A percentile compares a stretch with the other conserved stretches of the same genome.
Conservation (phyloP, 2,797 vertebrate genomes). For the Crocidura indochinensis region DNA sequence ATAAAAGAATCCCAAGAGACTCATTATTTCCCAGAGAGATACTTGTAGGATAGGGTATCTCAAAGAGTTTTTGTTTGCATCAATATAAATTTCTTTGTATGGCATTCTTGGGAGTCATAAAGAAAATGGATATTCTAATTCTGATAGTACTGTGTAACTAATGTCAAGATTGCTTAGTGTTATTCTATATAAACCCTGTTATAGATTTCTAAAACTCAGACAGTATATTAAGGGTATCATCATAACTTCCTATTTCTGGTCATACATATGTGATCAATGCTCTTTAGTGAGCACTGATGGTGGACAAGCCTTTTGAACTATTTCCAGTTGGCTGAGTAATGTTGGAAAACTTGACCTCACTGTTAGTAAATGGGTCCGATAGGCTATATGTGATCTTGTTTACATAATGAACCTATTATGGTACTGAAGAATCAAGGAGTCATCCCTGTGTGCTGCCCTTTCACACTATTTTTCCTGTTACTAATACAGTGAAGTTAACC, state of each 20-base stretch:
- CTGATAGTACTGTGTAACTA: not conserved
- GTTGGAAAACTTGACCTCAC: not conserved
- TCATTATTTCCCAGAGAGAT: not conserved
- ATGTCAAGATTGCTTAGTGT: not conserved
- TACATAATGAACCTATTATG: not conserved
- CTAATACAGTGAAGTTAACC: conserved; percentile 65
- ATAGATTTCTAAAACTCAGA: conserved; percentile 1
- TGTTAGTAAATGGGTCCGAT: not conserved
- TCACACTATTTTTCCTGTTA: conserved; percentile 21
- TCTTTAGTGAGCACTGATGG: not conserved
- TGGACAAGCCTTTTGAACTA: not conserved
- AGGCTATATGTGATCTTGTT: not conserved
- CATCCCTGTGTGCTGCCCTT: not conserved
- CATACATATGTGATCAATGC: not conserved
- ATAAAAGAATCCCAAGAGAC: conserved; percentile 1
- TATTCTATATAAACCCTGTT: not conserved
- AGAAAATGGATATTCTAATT: conserved; percentile 47
- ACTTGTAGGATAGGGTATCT: not conserved
- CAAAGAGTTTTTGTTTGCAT: conserved; percentile 53
- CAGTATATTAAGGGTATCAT: not conserved
- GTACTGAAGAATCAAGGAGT: not conserved
- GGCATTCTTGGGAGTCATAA: not conserved
- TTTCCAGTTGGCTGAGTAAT: not conserved
- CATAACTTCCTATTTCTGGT: not conserved
- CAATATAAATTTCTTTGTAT: conserved; percentile 18